These are phyloP conservation scores for Erynnis tages DNA, from an alignment of 2,888 invertebrate genomes.

Conservation along the genomic window DNA sequence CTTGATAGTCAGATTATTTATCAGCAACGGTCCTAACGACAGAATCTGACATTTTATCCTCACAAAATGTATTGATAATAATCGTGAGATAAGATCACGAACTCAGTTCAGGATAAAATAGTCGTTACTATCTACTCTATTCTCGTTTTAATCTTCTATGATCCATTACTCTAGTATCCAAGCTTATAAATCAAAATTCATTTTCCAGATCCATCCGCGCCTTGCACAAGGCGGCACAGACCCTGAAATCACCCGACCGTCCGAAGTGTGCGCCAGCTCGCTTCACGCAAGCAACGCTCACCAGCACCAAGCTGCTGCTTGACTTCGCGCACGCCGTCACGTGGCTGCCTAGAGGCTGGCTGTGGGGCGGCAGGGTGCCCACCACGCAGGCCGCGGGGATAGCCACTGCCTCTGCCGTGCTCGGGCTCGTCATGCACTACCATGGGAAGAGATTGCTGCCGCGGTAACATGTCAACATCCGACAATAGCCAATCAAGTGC, in stretches of 20 bases:
- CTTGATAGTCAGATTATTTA: no score
- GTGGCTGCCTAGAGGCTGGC: conserved; percentile 88
- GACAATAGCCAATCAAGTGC: no score
- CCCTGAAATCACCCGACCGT: conserved; percentile 44
- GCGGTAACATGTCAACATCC: no score
- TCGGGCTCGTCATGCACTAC: conserved; percentile 62
- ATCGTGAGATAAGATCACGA: no score
- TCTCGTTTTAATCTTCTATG: conserved; percentile 18
- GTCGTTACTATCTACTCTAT: no score
- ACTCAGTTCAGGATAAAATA: no score
- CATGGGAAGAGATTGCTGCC: conserved; percentile 53
- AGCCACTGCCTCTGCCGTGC: conserved; percentile 55
- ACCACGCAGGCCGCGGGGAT: conserved; percentile 50
- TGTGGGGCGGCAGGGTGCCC: conserved; percentile 88
- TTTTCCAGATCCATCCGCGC: conserved; percentile 58
- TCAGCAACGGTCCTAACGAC: no score
- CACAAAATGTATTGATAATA: no score
- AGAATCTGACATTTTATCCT: no score
- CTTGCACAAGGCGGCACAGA: conserved; percentile 49
- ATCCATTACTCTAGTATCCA: no score
- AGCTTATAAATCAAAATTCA: no score
- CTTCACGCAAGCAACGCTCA: conserved; percentile 59
- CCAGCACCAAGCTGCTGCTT: conserved; percentile 67
- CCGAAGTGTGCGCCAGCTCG: conserved; percentile 61
- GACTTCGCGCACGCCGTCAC: conserved; percentile 90